Evolutionary conservation across 2,888 invertebrate genomes (phyloP).

Genomic region (Oscheius onirici): DNA sequence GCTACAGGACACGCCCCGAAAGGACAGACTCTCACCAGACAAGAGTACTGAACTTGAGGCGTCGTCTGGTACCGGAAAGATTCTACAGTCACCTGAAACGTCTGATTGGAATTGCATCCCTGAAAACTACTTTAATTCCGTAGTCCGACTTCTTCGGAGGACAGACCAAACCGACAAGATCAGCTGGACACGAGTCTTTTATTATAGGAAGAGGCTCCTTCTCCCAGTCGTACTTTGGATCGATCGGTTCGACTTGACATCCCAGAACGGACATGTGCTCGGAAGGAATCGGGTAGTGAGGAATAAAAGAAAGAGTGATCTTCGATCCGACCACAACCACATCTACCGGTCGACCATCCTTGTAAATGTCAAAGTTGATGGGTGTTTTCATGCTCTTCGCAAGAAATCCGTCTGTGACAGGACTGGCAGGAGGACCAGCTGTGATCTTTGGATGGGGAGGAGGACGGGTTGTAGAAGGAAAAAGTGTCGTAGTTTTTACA

Average conservation of each 20-base stretch:
- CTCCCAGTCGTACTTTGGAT: slow-evolving; percentile 70
- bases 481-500: not conserved
- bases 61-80: slow-evolving; percentile 72
- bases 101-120: not conserved
- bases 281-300: slow-evolving; percentile 68
- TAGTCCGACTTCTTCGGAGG: slow-evolving; percentile 68
- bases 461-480: not conserved
- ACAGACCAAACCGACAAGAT: slow-evolving; percentile 70
- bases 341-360: slow-evolving; percentile 69
- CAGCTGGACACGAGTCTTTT: slow-evolving; percentile 65
- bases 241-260: slow-evolving; percentile 71
- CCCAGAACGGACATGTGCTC: slow-evolving; percentile 68
- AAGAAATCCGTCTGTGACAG: not conserved
- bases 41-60: slow-evolving; percentile 70
- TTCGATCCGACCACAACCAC: slow-evolving; percentile 71
- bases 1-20: slow-evolving; percentile 66
- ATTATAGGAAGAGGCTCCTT: slow-evolving; percentile 70
- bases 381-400: slow-evolving; percentile 40
- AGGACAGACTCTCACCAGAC: slow-evolving; percentile 70
- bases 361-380: slow-evolving; percentile 71
- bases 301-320: slow-evolving; percentile 69
- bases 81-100: slow-evolving; percentile 66
- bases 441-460: not conserved
- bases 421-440: slow-evolving; percentile 12
- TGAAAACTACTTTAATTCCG: slow-evolving; percentile 63